These are phyloP conservation scores for Hemiprocne comata DNA, from an alignment of 2,113 vertebrate genomes.

Conservation along the genomic window DNA sequence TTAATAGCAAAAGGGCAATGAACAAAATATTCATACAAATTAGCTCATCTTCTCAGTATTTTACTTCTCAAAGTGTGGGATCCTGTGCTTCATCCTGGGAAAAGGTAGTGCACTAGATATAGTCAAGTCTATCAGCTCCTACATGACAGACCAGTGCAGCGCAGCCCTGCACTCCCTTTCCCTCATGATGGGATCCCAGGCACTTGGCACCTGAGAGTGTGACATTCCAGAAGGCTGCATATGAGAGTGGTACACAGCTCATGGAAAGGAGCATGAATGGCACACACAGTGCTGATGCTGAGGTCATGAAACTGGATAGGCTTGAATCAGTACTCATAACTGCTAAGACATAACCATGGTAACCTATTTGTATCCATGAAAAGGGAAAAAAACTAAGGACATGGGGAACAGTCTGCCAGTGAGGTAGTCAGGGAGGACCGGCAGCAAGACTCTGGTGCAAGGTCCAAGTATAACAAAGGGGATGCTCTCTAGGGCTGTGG, in stretches of 20 bases:
- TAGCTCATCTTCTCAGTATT: background rate
- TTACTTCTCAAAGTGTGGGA: background rate
- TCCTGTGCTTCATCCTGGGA: rapidly evolving
- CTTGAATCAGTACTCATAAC: background rate
- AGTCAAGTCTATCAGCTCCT: background rate
- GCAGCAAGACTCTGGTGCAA: background rate
- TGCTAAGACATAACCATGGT: background rate
- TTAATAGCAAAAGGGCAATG: background rate
- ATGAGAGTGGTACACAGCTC: background rate
- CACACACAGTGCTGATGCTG: background rate
- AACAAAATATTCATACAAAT: background rate
- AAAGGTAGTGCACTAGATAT: background rate
- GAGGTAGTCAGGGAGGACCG: background rate
- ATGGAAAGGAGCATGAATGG: background rate
- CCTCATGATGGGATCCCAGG: background rate
- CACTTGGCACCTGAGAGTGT: background rate
- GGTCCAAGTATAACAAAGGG: rapidly evolving
- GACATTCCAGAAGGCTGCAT: background rate
- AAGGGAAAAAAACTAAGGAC: background rate
- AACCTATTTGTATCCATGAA: background rate
- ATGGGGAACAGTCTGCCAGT: background rate
- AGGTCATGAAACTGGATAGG: background rate
- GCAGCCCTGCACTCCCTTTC: background rate
- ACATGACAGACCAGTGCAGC: rapidly evolving
- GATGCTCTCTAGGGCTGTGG: background rate